A percentile compares a stretch with the other conserved stretches of the same genome.
phyloP scores from a whole-genome alignment of 23 tunicate genomes.

The Diplosoma virens region DNA sequence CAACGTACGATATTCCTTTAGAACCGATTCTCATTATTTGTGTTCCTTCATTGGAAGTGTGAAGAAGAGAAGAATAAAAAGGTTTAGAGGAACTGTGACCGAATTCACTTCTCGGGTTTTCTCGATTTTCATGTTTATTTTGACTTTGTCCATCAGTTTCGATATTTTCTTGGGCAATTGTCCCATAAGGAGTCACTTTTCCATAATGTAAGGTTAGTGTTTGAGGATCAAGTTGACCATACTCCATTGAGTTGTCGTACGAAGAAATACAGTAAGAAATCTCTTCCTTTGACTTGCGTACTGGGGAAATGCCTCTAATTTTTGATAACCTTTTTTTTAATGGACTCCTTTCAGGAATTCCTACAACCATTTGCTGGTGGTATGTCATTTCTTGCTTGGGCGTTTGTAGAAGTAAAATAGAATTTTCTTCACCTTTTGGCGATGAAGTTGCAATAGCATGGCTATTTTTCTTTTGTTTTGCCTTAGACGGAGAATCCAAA shows the following conservation, averaged over 20 bases:
- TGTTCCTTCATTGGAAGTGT: constrained; percentile 22
- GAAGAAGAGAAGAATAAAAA: constrained; percentile 38
- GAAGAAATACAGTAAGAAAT: constrained; percentile 22
- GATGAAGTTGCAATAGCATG: too few species aligned
- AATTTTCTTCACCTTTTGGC: too few species aligned
- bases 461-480: too few species aligned
- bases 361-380: constrained; percentile 24
- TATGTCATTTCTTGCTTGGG: constrained; percentile 36
- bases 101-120: not conserved
- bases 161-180: constrained; percentile 4
- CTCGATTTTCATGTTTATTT: not conserved
- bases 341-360: too few species aligned
- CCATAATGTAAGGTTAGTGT: constrained; percentile 55
- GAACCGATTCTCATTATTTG: constrained; percentile 11
- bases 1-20: constrained; percentile 20
- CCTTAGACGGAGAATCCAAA: too few species aligned
- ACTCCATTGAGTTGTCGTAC: constrained; percentile 28
- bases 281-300: not conserved
- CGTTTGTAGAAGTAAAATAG: too few species aligned
- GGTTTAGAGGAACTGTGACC: constrained; percentile 19
- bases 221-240: constrained; percentile 34
- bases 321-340: not conserved
- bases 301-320: not conserved
- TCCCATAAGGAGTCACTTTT: constrained; percentile 67
- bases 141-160: constrained; percentile 2